Percentiles rank a stretch among this genome's conserved stretches.
Evolutionary conservation across 2,888 invertebrate genomes (phyloP).

Genomic region (Dyspetes luteomarginatus): DNA sequence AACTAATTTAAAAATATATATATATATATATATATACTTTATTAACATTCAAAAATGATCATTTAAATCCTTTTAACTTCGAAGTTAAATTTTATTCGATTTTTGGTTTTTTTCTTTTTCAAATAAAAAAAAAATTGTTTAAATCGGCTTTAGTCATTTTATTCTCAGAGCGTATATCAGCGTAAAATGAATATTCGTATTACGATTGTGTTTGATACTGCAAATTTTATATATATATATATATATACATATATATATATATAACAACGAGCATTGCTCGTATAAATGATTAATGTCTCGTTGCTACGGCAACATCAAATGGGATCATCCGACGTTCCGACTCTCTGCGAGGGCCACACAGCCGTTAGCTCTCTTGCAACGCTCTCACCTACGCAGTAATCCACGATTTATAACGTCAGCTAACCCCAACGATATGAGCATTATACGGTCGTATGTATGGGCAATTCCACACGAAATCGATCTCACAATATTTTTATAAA

Average conservation of each 20-base stretch:
- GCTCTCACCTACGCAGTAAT: conserved; percentile 75
- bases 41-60: no score
- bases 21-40: no score
- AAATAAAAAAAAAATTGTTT: no score
- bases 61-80: no score
- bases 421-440: conserved; percentile 60
- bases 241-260: background rate
- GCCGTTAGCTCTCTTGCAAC: conserved; percentile 49
- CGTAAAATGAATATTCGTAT: no score
- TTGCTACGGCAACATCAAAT: conserved; percentile 35
- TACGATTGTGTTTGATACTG: no score
- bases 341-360: conserved; percentile 31
- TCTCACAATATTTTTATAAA: background rate
- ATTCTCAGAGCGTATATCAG: no score
- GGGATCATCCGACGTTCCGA: conserved; percentile 53
- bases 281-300: conserved; percentile 35
- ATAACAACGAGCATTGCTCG: background rate
- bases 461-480: background rate
- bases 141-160: no score
- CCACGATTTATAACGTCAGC: conserved; percentile 74
- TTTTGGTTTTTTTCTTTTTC: no score
- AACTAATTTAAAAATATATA: background rate
- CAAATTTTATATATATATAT: background rate
- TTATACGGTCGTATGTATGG: conserved; percentile 50
- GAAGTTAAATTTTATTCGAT: no score